Conservation (phyloP, 2,888 invertebrate genomes). For the Hypercompe scribonia region DNA sequence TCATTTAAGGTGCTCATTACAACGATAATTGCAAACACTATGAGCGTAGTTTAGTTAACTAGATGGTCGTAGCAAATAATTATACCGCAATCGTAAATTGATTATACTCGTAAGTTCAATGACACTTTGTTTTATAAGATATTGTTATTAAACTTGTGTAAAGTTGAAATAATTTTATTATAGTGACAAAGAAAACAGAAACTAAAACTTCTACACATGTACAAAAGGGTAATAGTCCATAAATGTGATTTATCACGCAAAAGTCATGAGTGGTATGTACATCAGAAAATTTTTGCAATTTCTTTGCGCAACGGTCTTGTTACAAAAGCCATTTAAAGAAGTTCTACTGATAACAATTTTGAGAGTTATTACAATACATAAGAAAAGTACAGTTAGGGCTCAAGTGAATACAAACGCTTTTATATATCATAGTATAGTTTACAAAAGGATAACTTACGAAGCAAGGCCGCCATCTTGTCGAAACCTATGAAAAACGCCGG, state of each 20-base stretch:
- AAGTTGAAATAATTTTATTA: neutral
- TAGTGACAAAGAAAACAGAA: neutral
- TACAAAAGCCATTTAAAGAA: neutral
- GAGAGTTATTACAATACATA: neutral
- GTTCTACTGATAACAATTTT: neutral
- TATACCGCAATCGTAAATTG: neutral
- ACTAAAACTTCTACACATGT: neutral
- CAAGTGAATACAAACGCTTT: neutral
- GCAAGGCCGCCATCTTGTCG: conserved; percentile 57
- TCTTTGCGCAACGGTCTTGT: neutral
- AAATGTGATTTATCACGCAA: neutral
- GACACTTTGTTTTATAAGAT: neutral
- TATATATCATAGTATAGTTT: conserved; percentile 42
- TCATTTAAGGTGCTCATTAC: neutral
- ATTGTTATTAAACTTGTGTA: neutral
- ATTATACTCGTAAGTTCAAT: neutral
- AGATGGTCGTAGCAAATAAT: neutral
- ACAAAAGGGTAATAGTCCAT: neutral
- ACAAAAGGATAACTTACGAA: conserved; percentile 10
- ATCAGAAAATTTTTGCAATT: neutral
- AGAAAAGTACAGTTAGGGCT: neutral
- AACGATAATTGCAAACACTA: neutral
- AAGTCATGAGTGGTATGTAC: neutral
- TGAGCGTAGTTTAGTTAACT: neutral
- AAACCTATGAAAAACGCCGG: conserved; percentile 19